These are phyloP conservation scores for Araneus ventricosus DNA, from an alignment of 1,140 invertebrate species.

Conservation along the genomic window DNA sequence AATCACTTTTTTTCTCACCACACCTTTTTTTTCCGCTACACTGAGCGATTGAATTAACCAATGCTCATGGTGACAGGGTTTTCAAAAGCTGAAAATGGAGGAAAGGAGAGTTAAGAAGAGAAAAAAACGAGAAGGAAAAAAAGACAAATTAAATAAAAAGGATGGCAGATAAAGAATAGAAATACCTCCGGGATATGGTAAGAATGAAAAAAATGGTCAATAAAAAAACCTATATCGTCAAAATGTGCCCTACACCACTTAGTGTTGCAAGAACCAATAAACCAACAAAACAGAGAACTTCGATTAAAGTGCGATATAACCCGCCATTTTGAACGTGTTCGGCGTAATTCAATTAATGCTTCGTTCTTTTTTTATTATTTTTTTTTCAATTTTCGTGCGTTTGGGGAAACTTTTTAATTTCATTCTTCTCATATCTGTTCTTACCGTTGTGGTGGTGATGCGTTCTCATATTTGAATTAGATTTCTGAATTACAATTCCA, in stretches of 20 bases:
- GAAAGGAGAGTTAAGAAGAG: slow-evolving; percentile 15
- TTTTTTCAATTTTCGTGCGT: slow-evolving; percentile 19
- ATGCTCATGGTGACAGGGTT: slow-evolving; percentile 68
- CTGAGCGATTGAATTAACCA: slow-evolving; percentile 73
- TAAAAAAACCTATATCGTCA: slow-evolving; percentile 63
- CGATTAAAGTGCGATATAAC: slow-evolving; percentile 71
- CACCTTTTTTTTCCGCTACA: slow-evolving; percentile 31
- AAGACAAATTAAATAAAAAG: slow-evolving; percentile 66
- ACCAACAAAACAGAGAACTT: slow-evolving; percentile 64
- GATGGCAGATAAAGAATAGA: slow-evolving; percentile 61
- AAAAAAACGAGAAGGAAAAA: slow-evolving; percentile 43
- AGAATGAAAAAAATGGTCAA: slow-evolving; percentile 21
- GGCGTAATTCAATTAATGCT: slow-evolving; percentile 72
- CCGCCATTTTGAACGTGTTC: slow-evolving; percentile 52
- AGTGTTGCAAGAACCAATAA: slow-evolving; percentile 63
- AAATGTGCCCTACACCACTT: slow-evolving; percentile 66
- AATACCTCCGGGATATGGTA: slow-evolving; percentile 68
- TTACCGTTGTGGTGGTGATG: not conserved
- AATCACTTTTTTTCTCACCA: slow-evolving; percentile 55
- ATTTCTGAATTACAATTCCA: slow-evolving; percentile 70
- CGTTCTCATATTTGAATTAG: slow-evolving; percentile 56
- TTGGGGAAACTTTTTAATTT: slow-evolving; percentile 44
- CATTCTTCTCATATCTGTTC: slow-evolving; percentile 63
- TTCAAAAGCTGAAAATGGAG: slow-evolving; percentile 71
- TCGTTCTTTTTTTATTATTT: not conserved